Evolutionary conservation across 1,140 invertebrate genomes (phyloP).

Genomic region (Cylas formicarius): DNA sequence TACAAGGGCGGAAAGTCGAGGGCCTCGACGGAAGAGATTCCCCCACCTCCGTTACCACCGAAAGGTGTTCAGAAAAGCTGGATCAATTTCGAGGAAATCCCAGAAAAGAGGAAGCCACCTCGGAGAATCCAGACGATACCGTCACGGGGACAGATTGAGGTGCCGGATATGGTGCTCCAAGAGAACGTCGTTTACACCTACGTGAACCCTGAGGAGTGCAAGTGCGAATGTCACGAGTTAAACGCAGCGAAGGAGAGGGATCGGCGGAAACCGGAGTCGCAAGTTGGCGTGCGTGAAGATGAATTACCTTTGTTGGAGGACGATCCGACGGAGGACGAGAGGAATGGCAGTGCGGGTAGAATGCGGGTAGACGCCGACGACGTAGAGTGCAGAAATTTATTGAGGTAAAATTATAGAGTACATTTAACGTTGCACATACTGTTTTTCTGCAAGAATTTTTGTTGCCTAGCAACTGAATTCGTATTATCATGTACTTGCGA

Average conservation of each 20-base stretch:
- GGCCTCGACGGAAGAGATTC: conserved; percentile 27
- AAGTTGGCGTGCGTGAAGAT: conserved; percentile 26
- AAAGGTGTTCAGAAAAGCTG: conserved; percentile 50
- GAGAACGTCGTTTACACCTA: conserved; percentile 58
- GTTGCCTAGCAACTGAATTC: too few species aligned
- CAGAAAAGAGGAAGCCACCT: conserved; percentile 67
- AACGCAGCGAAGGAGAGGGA: conserved; percentile 22
- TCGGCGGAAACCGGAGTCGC: conserved; percentile 7
- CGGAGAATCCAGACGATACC: conserved; percentile 75
- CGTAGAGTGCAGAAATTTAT: conserved; percentile 27
- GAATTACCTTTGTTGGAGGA: conserved; percentile 32
- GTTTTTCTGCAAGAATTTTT: too few species aligned
- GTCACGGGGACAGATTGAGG: conserved; percentile 39
- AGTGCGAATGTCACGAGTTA: conserved; percentile 72
- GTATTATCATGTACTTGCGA: neutral
- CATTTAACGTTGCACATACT: neutral
- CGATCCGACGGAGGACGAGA: conserved; percentile 25
- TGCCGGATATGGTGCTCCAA: conserved; percentile 33
- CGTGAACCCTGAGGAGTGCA: conserved; percentile 75
- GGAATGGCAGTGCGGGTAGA: conserved; percentile 14
- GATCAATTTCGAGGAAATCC: conserved; percentile 81
- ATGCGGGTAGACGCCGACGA: conserved; percentile 21
- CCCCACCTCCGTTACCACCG: conserved; percentile 46
- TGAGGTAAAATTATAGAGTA: conserved; percentile 25
- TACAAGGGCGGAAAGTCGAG: conserved; percentile 34